phyloP scores from a whole-genome alignment of 2,888 invertebrate genomes.

The Noctua janthina region DNA sequence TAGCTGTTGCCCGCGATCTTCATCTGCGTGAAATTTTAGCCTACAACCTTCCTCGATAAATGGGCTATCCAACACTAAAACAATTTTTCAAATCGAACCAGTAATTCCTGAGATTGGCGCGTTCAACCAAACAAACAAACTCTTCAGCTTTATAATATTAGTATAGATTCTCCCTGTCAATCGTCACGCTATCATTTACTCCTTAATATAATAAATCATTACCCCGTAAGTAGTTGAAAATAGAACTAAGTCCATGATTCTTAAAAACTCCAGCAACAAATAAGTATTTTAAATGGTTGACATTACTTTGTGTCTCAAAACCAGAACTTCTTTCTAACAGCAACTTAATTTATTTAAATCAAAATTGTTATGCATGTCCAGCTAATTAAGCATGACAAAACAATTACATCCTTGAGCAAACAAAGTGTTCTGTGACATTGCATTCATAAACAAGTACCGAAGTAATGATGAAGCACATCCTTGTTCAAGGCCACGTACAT shows the following conservation, averaged over 20 bases:
- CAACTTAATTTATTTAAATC: constrained; percentile 53
- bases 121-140: too few species aligned
- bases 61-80: too few species aligned
- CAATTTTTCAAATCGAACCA: too few species aligned
- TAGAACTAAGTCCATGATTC: neutral
- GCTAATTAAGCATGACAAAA: constrained; percentile 41
- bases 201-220: neutral
- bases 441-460: constrained; percentile 13
- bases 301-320: neutral
- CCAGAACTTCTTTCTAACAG: neutral
- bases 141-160: too few species aligned
- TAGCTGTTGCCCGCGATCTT: too few species aligned
- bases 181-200: too few species aligned
- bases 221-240: neutral
- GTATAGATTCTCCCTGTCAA: too few species aligned
- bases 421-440: constrained; percentile 20
- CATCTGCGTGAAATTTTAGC: too few species aligned
- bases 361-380: constrained; percentile 28
- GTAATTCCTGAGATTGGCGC: too few species aligned
- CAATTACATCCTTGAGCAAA: constrained; percentile 40
- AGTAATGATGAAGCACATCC: constrained; percentile 16
- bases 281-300: neutral
- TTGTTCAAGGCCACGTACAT: neutral
- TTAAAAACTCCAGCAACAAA: neutral
- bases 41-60: too few species aligned